These are phyloP conservation scores for Mylabris phalerata DNA, from an alignment of 1,140 invertebrate genomes.

Conservation along the genomic window DNA sequence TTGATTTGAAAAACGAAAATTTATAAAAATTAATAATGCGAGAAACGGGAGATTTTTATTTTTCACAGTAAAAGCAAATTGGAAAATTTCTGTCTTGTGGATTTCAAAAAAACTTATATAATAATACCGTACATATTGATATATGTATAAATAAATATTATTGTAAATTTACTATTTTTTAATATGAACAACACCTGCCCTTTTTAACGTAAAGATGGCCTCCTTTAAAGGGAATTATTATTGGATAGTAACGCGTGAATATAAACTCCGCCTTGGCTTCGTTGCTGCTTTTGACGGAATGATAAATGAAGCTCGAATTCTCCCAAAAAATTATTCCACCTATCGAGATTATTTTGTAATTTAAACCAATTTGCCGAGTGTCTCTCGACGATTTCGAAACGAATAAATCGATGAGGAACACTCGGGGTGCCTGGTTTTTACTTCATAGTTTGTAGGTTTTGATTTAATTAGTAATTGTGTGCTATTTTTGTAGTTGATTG, in stretches of 20 bases:
- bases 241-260: slow-evolving; percentile 52
- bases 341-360: no score
- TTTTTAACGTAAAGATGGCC: slow-evolving; percentile 51
- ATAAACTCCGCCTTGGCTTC: slow-evolving; percentile 47
- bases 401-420: no score
- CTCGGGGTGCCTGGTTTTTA: no score
- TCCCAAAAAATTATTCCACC: neutral
- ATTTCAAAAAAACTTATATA: slow-evolving; percentile 37
- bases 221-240: slow-evolving; percentile 51
- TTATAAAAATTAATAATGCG: neutral
- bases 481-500: no score
- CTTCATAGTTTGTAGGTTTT: no score
- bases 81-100: slow-evolving; percentile 39
- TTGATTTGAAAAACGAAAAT: slow-evolving; percentile 29
- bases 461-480: no score
- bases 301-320: slow-evolving; percentile 31
- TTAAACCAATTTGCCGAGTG: no score
- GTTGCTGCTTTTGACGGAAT: slow-evolving; percentile 40
- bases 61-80: slow-evolving; percentile 20
- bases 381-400: no score
- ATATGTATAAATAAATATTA: slow-evolving; percentile 43
- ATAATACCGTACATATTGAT: slow-evolving; percentile 37
- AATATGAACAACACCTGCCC: neutral
- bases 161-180: slow-evolving; percentile 28
- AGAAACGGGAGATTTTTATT: no score